Base-by-base conservation (phyloP, 2,797 vertebrate species). In the Sebastes oblongus region DNA sequence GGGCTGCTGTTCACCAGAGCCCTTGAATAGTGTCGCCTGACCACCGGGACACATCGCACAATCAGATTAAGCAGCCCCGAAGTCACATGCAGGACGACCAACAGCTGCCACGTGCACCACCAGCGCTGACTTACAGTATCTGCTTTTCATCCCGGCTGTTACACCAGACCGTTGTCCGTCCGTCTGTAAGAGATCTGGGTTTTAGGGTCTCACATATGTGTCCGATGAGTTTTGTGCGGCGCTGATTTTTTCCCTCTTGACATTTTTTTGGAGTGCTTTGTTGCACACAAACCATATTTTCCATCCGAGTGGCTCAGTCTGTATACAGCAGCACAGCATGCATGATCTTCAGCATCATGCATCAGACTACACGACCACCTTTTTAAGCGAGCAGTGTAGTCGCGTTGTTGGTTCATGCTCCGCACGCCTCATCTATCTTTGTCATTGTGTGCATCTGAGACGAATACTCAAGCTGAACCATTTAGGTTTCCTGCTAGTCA, bases 41-140 rank as follows among this genome's bases (percentile, higher is more conserved):
- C 91, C 89, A 86, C 80, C 66, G 69, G 86, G 89, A 89, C 88
- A 77, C 72, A 82, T 93, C 87, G 22, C 83, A 91, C 90, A 94
- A 95, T 96, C 93, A 93, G 90, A 96, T 95, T 94, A 95, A 91
- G 85, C 85, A 80, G 75, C 86, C 89, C 89, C 58, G n/a, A 83
- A 92, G 92, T 95, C 92, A 91, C 92, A 93, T 90, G 83, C 88
- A 73, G 80, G 85, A 90, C 77, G 70, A 84, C 79, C 77, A 85
- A 87, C 93, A 92, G 89, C 93, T 89, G 89, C 90, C 89, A 80
- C 55, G 70, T 85, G 86, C 83, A 84, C 82, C 85, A 62, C 50
- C 87, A 83, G 80, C 77, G 66, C 85, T 29, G 72, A 90, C 68
- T 90, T 89, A 83, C 81, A 85, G 77, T 91, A 70, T 91, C 82